Base-by-base conservation (phyloP, 2,797 vertebrate species). In the Australoheros facetus region DNA sequence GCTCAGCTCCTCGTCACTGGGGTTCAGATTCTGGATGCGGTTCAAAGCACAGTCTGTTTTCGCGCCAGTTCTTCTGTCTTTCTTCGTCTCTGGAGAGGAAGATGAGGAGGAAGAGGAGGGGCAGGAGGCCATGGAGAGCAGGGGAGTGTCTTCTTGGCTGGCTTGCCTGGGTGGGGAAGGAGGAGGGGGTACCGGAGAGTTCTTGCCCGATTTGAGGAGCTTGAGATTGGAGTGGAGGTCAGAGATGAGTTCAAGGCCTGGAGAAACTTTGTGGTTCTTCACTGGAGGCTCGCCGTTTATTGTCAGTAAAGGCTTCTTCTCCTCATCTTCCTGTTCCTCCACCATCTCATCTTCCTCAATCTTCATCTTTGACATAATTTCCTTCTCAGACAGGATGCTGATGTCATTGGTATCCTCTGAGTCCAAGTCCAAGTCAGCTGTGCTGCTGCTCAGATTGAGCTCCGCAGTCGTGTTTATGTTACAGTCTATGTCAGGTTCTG, bases 41-140 rank as follows among this genome's bases (percentile, higher is more conserved):
- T 98, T 98, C 58, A 99, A 95, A 0, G 98, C 98, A 4, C 97
- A 98, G 75, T 99, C 98, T 1, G 98, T 99, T 93, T 99, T 99
- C 70, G 97, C 97, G 0, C 98, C 98, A 0, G 97, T 98, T 93
- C 97, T 96, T 56, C 98, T 94, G 87, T 99, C 98, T 87, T 99
- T 99, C 94, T 98, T 99, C 3, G 97, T 98, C 92, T 99, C 98
- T 0, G 97, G 98, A 82, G 97, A 98, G 62, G 97, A 98, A 0
- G 97, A 97, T 0, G 97, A 97, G 0, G 97, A 97, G 0, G 97
- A 97, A 32, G 94, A 94, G 58, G 94, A 93, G 62, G 94, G 94
- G 57, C 93, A 92, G 69, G 95, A 96, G 76, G 93, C 89, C 34
- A 93, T 87, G 11, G 97, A 97, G 48, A 96, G 93, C 13, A 97